Conservation (phyloP, 2,113 vertebrate genomes). For the Eclectus roratus region DNA sequence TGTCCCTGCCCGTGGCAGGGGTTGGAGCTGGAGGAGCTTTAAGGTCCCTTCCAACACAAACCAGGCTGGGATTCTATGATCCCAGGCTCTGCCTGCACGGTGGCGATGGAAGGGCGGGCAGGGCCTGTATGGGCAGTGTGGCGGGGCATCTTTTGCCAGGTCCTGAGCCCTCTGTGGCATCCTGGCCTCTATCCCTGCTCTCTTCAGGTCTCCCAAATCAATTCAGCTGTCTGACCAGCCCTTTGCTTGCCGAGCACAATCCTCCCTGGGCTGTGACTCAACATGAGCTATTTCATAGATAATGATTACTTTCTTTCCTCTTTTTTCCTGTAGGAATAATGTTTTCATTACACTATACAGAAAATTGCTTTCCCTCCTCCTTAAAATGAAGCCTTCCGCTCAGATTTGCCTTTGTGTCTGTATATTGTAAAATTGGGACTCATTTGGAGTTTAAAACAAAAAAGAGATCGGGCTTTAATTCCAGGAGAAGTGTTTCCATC, state of each 20-base stretch:
- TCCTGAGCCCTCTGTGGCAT: neutral
- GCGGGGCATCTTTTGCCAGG: neutral
- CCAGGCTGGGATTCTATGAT: neutral
- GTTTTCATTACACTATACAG: neutral
- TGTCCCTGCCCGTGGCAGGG: neutral
- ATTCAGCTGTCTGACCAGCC: neutral
- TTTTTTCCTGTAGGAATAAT: slow-evolving; percentile 35
- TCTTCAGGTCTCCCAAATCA: neutral
- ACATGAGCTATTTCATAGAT: slow-evolving; percentile 24
- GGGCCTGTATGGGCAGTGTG: too few species aligned
- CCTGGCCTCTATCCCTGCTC: neutral
- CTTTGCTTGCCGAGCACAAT: fast-evolving
- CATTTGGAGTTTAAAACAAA: slow-evolving; percentile 31
- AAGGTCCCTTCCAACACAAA: neutral
- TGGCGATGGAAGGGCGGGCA: neutral
- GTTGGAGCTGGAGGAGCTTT: neutral
- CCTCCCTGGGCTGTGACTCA: slow-evolving; percentile 30
- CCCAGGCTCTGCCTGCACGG: neutral
- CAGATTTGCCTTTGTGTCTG: slow-evolving; percentile 16
- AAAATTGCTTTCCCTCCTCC: slow-evolving; percentile 46
- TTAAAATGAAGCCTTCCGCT: slow-evolving; percentile 40
- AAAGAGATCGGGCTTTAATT: slow-evolving; percentile 19
- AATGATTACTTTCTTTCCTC: neutral
- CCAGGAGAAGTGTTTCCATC: slow-evolving; percentile 40
- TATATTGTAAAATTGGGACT: slow-evolving; percentile 24